Conservation (phyloP, 2,797 vertebrate genomes). For the Melanotaenia maccullochi region DNA sequence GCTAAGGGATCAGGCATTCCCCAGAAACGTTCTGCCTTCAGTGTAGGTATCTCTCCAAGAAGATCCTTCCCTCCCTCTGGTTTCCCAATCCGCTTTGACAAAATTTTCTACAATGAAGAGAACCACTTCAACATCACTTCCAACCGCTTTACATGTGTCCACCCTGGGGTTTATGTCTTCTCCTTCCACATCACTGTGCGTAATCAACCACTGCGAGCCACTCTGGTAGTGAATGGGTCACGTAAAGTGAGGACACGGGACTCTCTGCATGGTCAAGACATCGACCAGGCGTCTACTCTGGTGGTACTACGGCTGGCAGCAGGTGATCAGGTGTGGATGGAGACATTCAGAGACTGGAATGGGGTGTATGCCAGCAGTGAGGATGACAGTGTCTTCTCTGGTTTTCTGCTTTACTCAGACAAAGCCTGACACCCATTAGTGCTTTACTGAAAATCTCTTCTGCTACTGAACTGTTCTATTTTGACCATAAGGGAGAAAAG, state of each 20-base stretch:
- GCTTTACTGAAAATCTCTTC: neutral
- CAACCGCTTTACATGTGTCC: conserved; percentile 90
- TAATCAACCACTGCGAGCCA: conserved; percentile 89
- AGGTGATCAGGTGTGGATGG: conserved; percentile 96
- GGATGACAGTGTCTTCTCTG: conserved; percentile 95
- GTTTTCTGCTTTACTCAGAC: conserved; percentile 91
- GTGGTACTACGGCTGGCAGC: conserved; percentile 86
- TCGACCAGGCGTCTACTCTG: conserved; percentile 93
- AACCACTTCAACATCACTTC: conserved; percentile 87
- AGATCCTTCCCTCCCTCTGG: conserved; percentile 93
- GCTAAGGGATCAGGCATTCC: conserved; percentile 79
- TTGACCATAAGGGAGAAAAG: conserved; percentile 13
- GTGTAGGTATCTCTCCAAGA: conserved; percentile 88
- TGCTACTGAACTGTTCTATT: conserved; percentile 30
- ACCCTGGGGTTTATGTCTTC: conserved; percentile 91
- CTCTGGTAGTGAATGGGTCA: conserved; percentile 88
- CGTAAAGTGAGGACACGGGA: conserved; percentile 89
- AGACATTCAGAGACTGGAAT: conserved; percentile 94
- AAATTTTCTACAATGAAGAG: conserved; percentile 91
- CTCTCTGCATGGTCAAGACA: conserved; percentile 93
- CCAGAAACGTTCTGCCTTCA: conserved; percentile 88
- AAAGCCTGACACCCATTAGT: conserved; percentile 49
- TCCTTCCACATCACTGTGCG: conserved; percentile 94
- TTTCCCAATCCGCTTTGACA: conserved; percentile 91
- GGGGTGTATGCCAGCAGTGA: conserved; percentile 93